A percentile compares a stretch with the other conserved stretches of the same genome.
These are phyloP conservation scores for Agonum fuliginosum DNA, from an alignment of 2,888 invertebrate genomes.

Conservation along the genomic window DNA sequence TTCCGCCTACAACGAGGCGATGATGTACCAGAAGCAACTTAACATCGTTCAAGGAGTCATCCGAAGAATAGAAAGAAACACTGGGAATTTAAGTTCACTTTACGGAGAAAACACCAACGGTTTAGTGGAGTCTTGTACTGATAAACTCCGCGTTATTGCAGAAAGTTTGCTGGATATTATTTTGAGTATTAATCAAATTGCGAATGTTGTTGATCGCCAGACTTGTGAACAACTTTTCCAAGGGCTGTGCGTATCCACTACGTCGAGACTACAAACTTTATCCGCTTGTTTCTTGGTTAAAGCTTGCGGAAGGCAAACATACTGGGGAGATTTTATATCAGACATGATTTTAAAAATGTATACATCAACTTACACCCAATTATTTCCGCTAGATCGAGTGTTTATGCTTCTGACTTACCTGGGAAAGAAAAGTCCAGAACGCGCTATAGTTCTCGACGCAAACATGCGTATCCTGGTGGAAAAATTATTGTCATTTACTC, in stretches of 20 bases:
- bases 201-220: slow-evolving; percentile 69
- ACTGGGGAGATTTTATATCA: slow-evolving; percentile 95
- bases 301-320: slow-evolving; percentile 80
- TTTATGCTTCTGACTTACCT: slow-evolving; percentile 91
- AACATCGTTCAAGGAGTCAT: slow-evolving; percentile 88
- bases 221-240: slow-evolving; percentile 81
- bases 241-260: slow-evolving; percentile 85
- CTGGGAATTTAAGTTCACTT: slow-evolving; percentile 65
- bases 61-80: slow-evolving; percentile 80
- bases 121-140: slow-evolving; percentile 81
- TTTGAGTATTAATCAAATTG: slow-evolving; percentile 74
- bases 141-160: slow-evolving; percentile 87
- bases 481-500: slow-evolving; percentile 76
- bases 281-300: slow-evolving; percentile 87
- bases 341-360: slow-evolving; percentile 87
- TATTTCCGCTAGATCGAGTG: slow-evolving; percentile 91
- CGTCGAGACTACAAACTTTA: slow-evolving; percentile 86
- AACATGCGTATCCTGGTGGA: slow-evolving; percentile 78
- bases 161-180: slow-evolving; percentile 89
- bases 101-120: slow-evolving; percentile 52
- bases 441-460: slow-evolving; percentile 79
- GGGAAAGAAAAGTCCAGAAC: slow-evolving; percentile 85
- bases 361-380: slow-evolving; percentile 84
- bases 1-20: slow-evolving; percentile 82
- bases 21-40: slow-evolving; percentile 91